Evolutionary conservation across 2,888 invertebrate genomes (phyloP).

Genomic region (Idaea straminata): DNA sequence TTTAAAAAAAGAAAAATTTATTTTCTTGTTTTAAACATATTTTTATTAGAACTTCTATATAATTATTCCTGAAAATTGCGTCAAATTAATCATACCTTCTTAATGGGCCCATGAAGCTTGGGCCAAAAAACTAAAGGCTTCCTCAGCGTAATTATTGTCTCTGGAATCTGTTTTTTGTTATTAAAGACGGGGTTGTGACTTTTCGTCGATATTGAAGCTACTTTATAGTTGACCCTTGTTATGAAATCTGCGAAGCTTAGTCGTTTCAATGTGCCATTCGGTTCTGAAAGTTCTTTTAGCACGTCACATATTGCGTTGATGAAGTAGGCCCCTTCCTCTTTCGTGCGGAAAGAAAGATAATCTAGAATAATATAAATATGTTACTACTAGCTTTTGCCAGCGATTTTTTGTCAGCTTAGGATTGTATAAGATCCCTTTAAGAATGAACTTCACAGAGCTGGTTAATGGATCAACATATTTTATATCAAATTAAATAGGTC

Average conservation of each 20-base stretch:
- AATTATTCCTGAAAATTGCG: too few species aligned
- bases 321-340: conserved; percentile 18
- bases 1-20: too few species aligned
- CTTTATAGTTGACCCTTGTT: background rate
- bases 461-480: too few species aligned
- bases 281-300: conserved; percentile 6
- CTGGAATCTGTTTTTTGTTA: conserved; percentile 18
- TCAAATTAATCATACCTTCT: too few species aligned
- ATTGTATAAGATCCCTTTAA: too few species aligned
- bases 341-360: conserved; percentile 15
- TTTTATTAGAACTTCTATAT: too few species aligned
- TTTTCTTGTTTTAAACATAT: too few species aligned
- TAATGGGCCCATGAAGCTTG: conserved; percentile 13
- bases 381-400: background rate
- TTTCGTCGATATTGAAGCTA: background rate
- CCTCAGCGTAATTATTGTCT: conserved; percentile 15
- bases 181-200: background rate
- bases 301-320: conserved; percentile 21
- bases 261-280: background rate
- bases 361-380: conserved; percentile 8
- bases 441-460: too few species aligned
- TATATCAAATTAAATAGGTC: too few species aligned
- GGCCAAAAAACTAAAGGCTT: conserved; percentile 13
- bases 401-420: too few species aligned
- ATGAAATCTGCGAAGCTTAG: background rate